phyloP scores from a whole-genome alignment of 30 jellyfish, hydroid and myxozoan genomes.

The Nemopilema nomurai region DNA sequence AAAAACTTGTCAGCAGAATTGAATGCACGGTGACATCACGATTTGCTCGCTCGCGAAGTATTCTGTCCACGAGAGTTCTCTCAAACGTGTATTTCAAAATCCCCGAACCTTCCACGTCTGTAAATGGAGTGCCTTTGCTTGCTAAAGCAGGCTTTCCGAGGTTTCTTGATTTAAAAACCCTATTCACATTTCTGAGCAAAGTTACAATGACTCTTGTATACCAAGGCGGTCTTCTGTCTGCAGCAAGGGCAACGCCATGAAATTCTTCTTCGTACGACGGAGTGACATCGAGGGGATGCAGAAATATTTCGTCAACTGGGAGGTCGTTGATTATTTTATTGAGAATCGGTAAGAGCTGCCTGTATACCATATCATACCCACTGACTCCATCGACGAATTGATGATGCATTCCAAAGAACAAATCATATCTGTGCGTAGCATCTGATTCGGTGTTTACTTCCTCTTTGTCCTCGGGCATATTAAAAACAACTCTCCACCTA shows the following conservation, averaged over 20 bases:
- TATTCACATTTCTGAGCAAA: neutral
- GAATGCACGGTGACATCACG: conserved; percentile 50
- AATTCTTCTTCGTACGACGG: conserved; percentile 45
- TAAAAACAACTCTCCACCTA: conserved; percentile 28
- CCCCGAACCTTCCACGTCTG: conserved; percentile 9
- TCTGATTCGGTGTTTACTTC: neutral
- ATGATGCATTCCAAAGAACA: conserved; percentile 35
- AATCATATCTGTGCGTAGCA: conserved; percentile 3
- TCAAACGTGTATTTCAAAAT: neutral
- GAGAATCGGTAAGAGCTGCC: conserved; percentile 42
- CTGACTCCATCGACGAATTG: conserved; percentile 43
- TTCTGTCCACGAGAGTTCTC: conserved; percentile 2
- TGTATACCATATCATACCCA: conserved; percentile 36
- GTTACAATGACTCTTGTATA: neutral
- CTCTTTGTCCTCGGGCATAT: neutral
- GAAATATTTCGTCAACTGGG: conserved; percentile 31
- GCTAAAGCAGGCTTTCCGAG: neutral
- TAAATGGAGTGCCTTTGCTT: conserved; percentile 23
- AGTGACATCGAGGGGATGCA: conserved; percentile 27
- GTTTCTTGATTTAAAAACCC: neutral
- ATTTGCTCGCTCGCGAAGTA: conserved; percentile 25
- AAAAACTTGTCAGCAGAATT: conserved; percentile 26
- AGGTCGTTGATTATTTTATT: conserved; percentile 8
- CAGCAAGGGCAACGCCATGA: neutral
- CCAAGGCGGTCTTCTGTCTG: conserved; percentile 48